A percentile compares a stretch with the other conserved stretches of the same genome.
Conservation (phyloP, 2,113 vertebrate species). For the Campylomormyrus numenius region DNA sequence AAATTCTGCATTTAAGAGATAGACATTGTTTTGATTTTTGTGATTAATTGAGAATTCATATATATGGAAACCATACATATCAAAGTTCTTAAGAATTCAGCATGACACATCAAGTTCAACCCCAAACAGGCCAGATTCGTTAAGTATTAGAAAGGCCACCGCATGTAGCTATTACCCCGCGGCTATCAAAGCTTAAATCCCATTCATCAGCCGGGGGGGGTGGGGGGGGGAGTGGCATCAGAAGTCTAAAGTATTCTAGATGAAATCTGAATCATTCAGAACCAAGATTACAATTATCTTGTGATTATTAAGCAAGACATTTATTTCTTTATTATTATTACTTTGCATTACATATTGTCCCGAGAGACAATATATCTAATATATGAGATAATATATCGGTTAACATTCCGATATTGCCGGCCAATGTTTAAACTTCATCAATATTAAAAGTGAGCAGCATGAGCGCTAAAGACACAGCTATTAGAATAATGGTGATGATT, state of each 20-base stretch:
- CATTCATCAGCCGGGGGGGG: too few relatives aligned
- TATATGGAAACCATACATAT: neutral
- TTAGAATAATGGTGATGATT: neutral
- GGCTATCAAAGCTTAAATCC: too few relatives aligned
- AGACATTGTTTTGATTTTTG: neutral
- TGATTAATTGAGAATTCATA: neutral
- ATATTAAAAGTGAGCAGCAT: neutral
- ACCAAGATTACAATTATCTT: neutral
- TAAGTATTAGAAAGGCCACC: neutral
- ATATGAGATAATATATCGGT: neutral
- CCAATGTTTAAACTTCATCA: neutral
- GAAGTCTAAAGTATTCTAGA: neutral
- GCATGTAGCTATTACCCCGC: too few relatives aligned
- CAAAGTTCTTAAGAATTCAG: neutral
- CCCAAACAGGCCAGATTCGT: neutral
- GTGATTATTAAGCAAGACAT: neutral
- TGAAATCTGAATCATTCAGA: neutral
- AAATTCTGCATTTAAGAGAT: neutral
- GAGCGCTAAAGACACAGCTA: neutral
- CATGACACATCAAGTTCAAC: neutral
- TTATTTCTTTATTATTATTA: neutral
- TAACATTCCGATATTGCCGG: neutral
- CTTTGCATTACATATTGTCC: neutral
- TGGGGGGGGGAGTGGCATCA: too few relatives aligned
- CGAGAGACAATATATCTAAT: too few relatives aligned